Evolutionary conservation across 2,113 vertebrate genomes (phyloP).

Genomic region (Diadophis punctatus): DNA sequence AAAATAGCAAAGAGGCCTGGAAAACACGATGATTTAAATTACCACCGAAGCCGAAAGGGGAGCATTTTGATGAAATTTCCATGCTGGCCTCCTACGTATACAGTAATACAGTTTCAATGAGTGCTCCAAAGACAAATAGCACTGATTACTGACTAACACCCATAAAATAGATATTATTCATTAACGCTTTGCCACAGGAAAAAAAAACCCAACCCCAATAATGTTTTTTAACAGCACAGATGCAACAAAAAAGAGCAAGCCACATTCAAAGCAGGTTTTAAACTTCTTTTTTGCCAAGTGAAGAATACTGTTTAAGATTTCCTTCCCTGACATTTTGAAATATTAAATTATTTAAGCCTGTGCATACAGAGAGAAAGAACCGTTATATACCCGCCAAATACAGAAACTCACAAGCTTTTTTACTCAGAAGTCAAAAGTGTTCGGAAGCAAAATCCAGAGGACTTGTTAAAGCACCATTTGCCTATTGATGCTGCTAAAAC

Average conservation of each 20-base stretch:
- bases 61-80: neutral
- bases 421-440: neutral
- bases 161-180: accelerated
- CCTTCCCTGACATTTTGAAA: neutral
- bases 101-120: neutral
- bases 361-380: neutral
- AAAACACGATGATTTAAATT: neutral
- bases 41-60: neutral
- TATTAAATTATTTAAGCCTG: conserved; percentile 5
- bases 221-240: neutral
- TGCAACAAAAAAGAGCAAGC: accelerated
- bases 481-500: neutral
- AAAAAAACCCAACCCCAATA: neutral
- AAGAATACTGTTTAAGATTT: conserved; percentile 1
- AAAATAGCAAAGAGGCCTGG: neutral
- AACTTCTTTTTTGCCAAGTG: neutral
- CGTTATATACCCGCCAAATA: neutral
- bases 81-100: neutral
- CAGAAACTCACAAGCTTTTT: neutral
- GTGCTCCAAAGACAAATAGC: neutral
- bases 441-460: neutral
- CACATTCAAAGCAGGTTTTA: neutral
- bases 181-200: accelerated
- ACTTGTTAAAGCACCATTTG: neutral
- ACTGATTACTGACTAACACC: neutral